Evolutionary conservation across 2,113 vertebrate species (phyloP), one percentile per base, ranked within the genome.

Genomic region (Tiliqua scincoides): DNA sequence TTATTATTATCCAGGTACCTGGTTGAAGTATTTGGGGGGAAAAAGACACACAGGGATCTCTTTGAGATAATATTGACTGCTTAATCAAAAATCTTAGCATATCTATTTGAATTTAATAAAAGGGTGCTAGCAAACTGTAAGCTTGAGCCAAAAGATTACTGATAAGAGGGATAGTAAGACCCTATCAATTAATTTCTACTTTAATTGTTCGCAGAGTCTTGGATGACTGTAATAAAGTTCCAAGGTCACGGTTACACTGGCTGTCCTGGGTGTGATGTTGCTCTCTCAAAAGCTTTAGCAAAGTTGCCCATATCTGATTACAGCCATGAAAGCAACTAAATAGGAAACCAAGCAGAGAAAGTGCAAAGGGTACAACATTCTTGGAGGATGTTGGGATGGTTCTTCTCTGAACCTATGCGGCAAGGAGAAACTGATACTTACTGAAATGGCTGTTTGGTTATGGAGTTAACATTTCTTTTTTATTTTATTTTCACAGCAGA

Each of bases 301-400:
- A 68, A 80, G 23, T 80, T 48, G 43, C 37, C 25, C 14, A 17
- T 79, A 86, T 80, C n/a, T 25, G 79, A 7, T 72, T 85, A 43
- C 68, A 86, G 32, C 12, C 37, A 80, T 74, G 59, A 80, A 32
- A 37, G 77, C n/a, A 35, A 73, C 21, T 79, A 67, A 18, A 32
- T 52, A 72, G 75, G 70, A 43, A 71, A 52, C 54, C 48, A 61
- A 70, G 67, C 54, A 79, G 57, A 63, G 37, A n/a, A 72, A 61
- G n/a, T 77, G 72, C 73, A 85, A n/a, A 79, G 67, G 32, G 15
- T 32, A 79, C 18, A 86, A 72, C 71, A 80, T 35, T 63, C 37
- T 72, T 4, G 17, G 54, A 57, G 10, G 20, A 61, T 59, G 27
- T 71, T 37, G 43, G 52, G 43, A 37, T 35, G 23, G 43, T 76